A percentile compares a stretch with the other conserved stretches of the same genome.
Conservation (phyloP, 1,140 invertebrate genomes). For the Heliconius congener region DNA sequence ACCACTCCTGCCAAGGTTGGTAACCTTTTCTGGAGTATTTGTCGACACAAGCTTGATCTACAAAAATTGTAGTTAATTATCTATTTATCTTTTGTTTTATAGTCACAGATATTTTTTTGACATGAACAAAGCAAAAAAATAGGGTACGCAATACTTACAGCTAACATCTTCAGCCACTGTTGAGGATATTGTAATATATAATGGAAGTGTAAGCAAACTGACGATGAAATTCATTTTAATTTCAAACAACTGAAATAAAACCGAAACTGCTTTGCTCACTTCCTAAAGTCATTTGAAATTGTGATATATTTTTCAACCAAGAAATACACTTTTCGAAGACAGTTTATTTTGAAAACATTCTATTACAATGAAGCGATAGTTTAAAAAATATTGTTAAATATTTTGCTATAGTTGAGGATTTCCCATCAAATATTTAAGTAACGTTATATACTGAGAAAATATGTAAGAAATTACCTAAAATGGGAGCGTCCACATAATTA, state of each 20-base stretch:
- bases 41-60: slow-evolving; percentile 76
- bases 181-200: slow-evolving; percentile 16
- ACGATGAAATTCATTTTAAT: not conserved
- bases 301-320: slow-evolving; percentile 28
- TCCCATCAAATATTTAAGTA: slow-evolving; percentile 33
- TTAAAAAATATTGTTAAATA: slow-evolving; percentile 37
- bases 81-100: not conserved
- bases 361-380: slow-evolving; percentile 33
- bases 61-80: slow-evolving; percentile 14
- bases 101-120: no score
- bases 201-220: slow-evolving; percentile 8
- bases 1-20: slow-evolving; percentile 78
- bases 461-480: not conserved
- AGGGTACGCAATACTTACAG: slow-evolving; percentile 40
- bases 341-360: slow-evolving; percentile 57
- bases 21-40: slow-evolving; percentile 78
- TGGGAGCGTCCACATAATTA: not conserved
- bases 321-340: slow-evolving; percentile 49
- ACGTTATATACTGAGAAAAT: slow-evolving; percentile 6
- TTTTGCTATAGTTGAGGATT: slow-evolving; percentile 34
- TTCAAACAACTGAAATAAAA: slow-evolving; percentile 7
- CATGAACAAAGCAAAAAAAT: no score
- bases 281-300: slow-evolving; percentile 12
- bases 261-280: not conserved
- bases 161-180: slow-evolving; percentile 44